Conservation (phyloP, 2,113 vertebrate genomes). For the Calidris pygmaea region DNA sequence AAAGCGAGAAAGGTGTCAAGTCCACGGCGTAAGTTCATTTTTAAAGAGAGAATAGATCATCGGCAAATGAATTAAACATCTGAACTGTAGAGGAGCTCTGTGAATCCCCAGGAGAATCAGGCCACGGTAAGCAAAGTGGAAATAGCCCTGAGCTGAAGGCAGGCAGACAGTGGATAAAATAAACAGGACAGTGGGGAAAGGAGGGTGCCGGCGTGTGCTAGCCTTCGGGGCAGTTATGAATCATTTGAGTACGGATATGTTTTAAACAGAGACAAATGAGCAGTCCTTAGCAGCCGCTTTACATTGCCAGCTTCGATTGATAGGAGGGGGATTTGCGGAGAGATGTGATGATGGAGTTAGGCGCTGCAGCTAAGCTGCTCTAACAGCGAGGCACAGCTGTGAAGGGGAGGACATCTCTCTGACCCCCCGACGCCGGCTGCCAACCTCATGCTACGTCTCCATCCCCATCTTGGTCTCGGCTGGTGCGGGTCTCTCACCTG, state of each 20-base stretch:
- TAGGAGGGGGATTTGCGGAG: not conserved
- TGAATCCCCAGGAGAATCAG: not conserved
- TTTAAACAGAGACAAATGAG: conserved; percentile 45
- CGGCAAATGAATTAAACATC: conserved; percentile 43
- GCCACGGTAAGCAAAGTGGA: not conserved
- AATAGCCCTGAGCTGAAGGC: conserved; percentile 11
- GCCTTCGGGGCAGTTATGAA: conserved; percentile 13
- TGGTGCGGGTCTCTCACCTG: rapidly evolving
- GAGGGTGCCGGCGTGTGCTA: rapidly evolving
- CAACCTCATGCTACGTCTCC: rapidly evolving
- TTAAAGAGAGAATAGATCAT: not conserved
- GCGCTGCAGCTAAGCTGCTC: not conserved
- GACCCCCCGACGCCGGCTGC: rapidly evolving
- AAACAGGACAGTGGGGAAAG: conserved; percentile 2
- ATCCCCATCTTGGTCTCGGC: rapidly evolving
- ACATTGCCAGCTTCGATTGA: not conserved
- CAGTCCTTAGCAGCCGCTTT: not conserved
- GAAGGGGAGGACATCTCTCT: not conserved
- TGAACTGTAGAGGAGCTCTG: not conserved
- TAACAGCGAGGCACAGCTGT: not conserved
- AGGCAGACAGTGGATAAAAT: not conserved
- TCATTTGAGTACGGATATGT: not conserved
- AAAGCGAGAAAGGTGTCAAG: not conserved
- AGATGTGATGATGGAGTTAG: not conserved
- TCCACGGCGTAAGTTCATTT: not conserved